These are phyloP conservation scores for Forbesichthys papilliferus DNA, from an alignment of 2,113 vertebrate species.

Conservation along the genomic window DNA sequence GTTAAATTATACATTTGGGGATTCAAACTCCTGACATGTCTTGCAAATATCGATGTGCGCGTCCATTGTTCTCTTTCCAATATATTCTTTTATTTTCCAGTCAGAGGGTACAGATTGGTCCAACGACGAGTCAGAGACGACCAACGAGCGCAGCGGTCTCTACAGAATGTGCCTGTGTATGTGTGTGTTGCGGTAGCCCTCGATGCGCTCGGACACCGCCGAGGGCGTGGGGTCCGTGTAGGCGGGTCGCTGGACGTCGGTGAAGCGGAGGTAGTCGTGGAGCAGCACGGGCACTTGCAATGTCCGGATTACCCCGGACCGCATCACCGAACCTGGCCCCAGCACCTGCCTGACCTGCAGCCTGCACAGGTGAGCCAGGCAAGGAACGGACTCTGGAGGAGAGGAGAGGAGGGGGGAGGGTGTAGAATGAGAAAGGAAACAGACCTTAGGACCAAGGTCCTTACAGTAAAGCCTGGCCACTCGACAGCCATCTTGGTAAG, in stretches of 20 bases:
- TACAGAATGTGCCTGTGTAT: conserved; percentile 45
- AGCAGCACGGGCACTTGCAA: conserved; percentile 69
- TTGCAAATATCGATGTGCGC: too few relatives aligned
- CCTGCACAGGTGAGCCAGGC: conserved; percentile 71
- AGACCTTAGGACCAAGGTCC: too few relatives aligned
- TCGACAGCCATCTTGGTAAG: too few relatives aligned
- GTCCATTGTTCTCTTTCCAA: too few relatives aligned
- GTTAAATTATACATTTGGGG: too few relatives aligned
- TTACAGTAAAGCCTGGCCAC: too few relatives aligned
- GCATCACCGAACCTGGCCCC: conserved; percentile 62
- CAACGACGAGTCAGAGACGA: too few relatives aligned
- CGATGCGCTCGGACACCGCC: not conserved
- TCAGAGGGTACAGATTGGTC: too few relatives aligned
- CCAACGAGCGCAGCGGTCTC: not conserved
- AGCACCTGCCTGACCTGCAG: conserved; percentile 56
- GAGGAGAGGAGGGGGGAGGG: not conserved
- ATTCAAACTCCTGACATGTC: too few relatives aligned
- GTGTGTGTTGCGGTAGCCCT: conserved; percentile 3
- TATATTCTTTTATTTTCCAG: too few relatives aligned
- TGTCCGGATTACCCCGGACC: conserved; percentile 47
- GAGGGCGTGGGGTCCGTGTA: not conserved
- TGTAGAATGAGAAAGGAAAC: too few relatives aligned
- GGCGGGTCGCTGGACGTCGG: conserved; percentile 38
- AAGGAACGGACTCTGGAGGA: conserved; percentile 59
- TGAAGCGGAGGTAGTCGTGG: conserved; percentile 68